Base-by-base conservation (phyloP, 2,113 vertebrate genomes). In the Actenoides lindsayi region DNA sequence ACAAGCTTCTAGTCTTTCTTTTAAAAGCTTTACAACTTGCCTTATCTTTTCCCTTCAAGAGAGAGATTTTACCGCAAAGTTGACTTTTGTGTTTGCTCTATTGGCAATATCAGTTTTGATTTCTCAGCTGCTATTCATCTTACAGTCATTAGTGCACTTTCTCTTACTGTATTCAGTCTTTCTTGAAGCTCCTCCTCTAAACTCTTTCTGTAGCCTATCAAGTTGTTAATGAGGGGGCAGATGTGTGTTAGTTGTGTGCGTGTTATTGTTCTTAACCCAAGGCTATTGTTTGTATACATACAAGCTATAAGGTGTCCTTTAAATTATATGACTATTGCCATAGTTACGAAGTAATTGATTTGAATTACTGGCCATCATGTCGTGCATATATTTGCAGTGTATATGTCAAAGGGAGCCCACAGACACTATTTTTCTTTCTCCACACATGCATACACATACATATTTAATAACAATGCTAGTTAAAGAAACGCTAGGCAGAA, bases 361-460 rank as follows among this genome's bases (percentile, higher is more conserved):
- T 87, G n/a, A 53, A 69, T 44, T 79, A 74, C 27, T 68, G 25
- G 35, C 18, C 42, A 9, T 42, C 5, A 24, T 16, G 31, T 84
- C 9, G 31, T 53, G 15, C 11, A 35, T 71, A 1, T 83, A 64
- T 73, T 76, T 83, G 35, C 33, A 80, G 5, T 1, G 1, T 88
- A 2, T 74, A 28, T 87, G 39, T 70, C 37, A 79, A 79, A 0
- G 16, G 42, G 37, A 73, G 31, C 28, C 60, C n/a, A 77, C 11
- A 70, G 50, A 48, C 27, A 8, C 21, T 68, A 2, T 53, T 91
- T 56, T 84, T 89, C 48, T 73, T 82, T 82, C 51, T 93, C 12
- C 11, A 42, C 24, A 10, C 17, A 9, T 51, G 13, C 16, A 21
- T n/a, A 25, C 4, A 19, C 5, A 15, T 50, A 37, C 0, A 1